phyloP scores from a whole-genome alignment of 1,140 invertebrate genomes.

The Leptoteleia sp. region DNA sequence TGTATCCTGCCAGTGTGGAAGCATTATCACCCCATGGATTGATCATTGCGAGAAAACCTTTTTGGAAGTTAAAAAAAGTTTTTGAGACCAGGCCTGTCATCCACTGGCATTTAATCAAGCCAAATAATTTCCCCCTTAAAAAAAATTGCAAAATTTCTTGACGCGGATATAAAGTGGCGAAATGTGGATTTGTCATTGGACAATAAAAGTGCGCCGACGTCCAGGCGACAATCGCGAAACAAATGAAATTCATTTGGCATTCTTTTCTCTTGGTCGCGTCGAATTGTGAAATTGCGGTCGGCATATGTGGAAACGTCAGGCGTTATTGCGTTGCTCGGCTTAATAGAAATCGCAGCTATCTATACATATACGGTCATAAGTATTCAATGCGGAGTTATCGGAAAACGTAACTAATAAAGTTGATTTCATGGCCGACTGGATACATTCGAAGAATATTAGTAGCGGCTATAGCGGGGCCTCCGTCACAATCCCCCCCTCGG shows the following conservation, averaged over 20 bases:
- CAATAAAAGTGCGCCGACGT: neutral
- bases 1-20: no score
- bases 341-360: constrained; percentile 36
- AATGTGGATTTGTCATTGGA: no score
- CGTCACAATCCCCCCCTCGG: constrained; percentile 44
- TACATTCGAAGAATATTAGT: constrained; percentile 68
- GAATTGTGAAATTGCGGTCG: constrained; percentile 57
- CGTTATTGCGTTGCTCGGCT: constrained; percentile 59
- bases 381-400: constrained; percentile 66
- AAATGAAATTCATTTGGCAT: constrained; percentile 60
- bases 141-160: no score
- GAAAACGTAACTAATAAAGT: constrained; percentile 76
- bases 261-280: constrained; percentile 37
- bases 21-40: no score
- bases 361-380: constrained; percentile 52
- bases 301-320: constrained; percentile 63
- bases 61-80: no score
- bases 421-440: constrained; percentile 77
- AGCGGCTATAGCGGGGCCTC: constrained; percentile 23
- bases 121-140: no score
- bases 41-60: no score
- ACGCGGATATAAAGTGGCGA: no score
- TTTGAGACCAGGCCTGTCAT: no score
- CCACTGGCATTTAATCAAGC: no score
- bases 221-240: constrained; percentile 7